Percentiles rank a stretch among this genome's conserved stretches.
phyloP scores from a whole-genome alignment of 2,113 vertebrate species.

The Hippoglossus stenolepis region DNA sequence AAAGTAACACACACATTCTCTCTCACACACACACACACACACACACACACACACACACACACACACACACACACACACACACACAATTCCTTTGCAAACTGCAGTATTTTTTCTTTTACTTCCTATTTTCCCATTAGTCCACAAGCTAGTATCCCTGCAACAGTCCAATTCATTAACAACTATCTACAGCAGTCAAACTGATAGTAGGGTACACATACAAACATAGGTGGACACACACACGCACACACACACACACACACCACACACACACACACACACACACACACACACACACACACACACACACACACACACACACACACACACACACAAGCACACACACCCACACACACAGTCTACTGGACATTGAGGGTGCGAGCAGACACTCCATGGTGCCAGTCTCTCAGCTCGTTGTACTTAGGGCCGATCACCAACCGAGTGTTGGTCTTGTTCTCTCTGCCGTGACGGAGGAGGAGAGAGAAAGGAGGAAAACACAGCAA shows the following conservation, averaged over 20 bases:
- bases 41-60: conserved; percentile 11
- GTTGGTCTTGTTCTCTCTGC: conserved; percentile 89
- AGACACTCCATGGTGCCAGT: conserved; percentile 99
- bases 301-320: conserved; percentile 1
- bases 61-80: conserved; percentile 9
- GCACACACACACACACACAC: conserved; percentile 19
- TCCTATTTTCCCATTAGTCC: conserved; percentile 27
- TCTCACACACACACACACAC: neutral
- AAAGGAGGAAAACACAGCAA: conserved; percentile 20
- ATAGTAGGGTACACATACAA: neutral
- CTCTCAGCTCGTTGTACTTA: conserved; percentile 95
- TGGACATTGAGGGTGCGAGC: conserved; percentile 97
- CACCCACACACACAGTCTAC: conserved; percentile 77
- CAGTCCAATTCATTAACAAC: conserved; percentile 9
- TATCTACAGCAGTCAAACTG: conserved; percentile 18
- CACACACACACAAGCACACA: conserved; percentile 15
- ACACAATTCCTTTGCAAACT: conserved; percentile 14
- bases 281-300: conserved; percentile 12
- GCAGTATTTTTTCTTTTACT: conserved; percentile 11
- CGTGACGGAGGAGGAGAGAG: conserved; percentile 48
- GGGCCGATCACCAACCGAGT: conserved; percentile 91
- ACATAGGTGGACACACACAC: conserved; percentile 6
- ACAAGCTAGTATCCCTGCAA: conserved; percentile 1
- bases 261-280: conserved; percentile 13
- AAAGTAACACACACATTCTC: neutral